Percentiles rank a stretch among this genome's conserved stretches.
Conservation (phyloP, 2,888 invertebrate genomes). For the Eristalinus aeneus region DNA sequence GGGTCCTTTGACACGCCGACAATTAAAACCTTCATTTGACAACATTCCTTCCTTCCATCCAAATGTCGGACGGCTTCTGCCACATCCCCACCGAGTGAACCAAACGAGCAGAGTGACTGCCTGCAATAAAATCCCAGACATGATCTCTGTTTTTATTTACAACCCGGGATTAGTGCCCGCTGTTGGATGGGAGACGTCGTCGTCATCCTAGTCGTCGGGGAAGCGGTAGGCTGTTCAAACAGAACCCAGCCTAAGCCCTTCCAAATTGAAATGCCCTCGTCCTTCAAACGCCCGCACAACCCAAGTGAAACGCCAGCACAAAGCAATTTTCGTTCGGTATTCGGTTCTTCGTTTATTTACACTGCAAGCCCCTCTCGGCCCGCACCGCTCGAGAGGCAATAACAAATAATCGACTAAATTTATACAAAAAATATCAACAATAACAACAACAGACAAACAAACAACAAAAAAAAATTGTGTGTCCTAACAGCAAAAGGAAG, state of each 20-base stretch:
- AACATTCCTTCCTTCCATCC: neutral
- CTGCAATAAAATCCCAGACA: slow-evolving; percentile 46
- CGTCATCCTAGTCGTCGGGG: too few relatives aligned
- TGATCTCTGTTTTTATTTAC: slow-evolving; percentile 50
- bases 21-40: neutral
- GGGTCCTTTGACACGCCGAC: neutral
- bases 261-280: slow-evolving; percentile 59
- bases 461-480: slow-evolving; percentile 32
- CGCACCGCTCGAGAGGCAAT: slow-evolving; percentile 42
- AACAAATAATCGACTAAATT: slow-evolving; percentile 65
- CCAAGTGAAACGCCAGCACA: slow-evolving; percentile 34
- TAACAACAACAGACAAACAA: slow-evolving; percentile 38
- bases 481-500: slow-evolving; percentile 65
- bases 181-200: neutral
- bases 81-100: neutral
- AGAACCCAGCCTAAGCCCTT: slow-evolving; percentile 41
- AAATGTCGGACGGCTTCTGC: neutral
- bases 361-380: slow-evolving; percentile 34
- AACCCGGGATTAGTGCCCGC: slow-evolving; percentile 43
- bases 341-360: slow-evolving; percentile 48
- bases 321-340: slow-evolving; percentile 47
- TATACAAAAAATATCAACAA: slow-evolving; percentile 44
- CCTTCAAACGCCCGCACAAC: slow-evolving; percentile 9
- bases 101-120: neutral
- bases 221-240: neutral